Evolutionary conservation across 1,140 invertebrate species (phyloP).

Genomic region (Hylyphantes graminicola): DNA sequence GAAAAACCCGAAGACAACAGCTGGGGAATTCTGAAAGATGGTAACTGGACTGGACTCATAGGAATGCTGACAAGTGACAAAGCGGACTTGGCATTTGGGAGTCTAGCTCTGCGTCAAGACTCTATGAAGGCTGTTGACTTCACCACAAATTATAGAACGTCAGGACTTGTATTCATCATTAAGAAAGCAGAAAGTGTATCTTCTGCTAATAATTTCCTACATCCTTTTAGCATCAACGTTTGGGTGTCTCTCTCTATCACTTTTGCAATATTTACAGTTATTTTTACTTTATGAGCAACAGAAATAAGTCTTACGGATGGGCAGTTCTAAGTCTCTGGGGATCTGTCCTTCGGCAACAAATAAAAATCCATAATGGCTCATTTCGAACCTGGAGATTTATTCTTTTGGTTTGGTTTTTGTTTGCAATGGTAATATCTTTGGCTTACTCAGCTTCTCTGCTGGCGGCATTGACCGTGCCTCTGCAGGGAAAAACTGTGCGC

Average conservation of each 20-base stretch:
- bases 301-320: background rate
- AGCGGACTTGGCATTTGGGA: slow-evolving; percentile 7
- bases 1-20: background rate
- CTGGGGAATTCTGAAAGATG: background rate
- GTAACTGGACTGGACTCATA: slow-evolving; percentile 10
- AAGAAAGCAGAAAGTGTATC: background rate
- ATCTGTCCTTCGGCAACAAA: background rate
- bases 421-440: slow-evolving; percentile 2
- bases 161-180: background rate
- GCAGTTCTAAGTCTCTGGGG: background rate
- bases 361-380: background rate
- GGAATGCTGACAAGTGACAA: background rate
- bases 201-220: background rate
- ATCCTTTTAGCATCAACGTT: background rate
- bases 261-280: background rate
- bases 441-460: slow-evolving; percentile 10
- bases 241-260: background rate
- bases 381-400: background rate
- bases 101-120: background rate
- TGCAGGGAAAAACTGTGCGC: background rate
- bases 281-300: background rate
- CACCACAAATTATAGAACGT: background rate
- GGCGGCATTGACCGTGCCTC: background rate
- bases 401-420: background rate
- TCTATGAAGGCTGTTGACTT: slow-evolving; percentile 5